These are phyloP conservation scores for Acanthaster planci DNA, from an alignment of 35 echinoderm and acorn worm species.

Conservation along the genomic window DNA sequence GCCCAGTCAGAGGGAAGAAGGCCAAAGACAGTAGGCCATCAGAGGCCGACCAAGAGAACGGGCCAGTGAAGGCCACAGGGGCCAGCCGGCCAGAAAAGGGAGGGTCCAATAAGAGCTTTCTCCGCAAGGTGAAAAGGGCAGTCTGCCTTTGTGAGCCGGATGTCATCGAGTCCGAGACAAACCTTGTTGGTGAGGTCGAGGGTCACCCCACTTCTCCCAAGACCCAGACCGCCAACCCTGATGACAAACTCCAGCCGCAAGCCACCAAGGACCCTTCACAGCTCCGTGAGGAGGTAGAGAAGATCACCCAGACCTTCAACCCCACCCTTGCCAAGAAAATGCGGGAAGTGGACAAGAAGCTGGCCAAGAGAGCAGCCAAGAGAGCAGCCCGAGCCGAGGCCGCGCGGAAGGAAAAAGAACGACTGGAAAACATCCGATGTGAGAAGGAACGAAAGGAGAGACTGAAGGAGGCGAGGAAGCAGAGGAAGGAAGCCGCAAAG, in stretches of 20 bases:
- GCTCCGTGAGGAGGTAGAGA: no score
- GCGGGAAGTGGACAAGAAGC: background rate
- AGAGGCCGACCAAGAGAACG: no score
- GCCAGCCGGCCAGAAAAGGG: background rate
- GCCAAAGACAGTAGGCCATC: background rate
- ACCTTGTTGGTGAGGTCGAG: background rate
- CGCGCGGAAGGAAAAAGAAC: background rate
- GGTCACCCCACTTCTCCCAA: background rate
- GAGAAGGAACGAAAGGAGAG: background rate
- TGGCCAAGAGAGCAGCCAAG: background rate
- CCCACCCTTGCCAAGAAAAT: no score
- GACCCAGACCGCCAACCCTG: background rate
- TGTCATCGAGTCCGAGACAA: background rate
- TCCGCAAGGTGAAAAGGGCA: background rate
- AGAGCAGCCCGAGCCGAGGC: background rate
- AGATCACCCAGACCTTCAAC: no score
- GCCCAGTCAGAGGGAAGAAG: background rate
- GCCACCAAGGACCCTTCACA: no score
- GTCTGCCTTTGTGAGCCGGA: background rate
- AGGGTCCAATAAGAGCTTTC: background rate
- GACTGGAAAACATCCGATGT: background rate
- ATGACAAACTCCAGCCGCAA: background rate
- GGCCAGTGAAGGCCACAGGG: background rate
- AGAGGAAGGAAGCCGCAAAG: background rate
- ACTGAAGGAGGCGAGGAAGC: background rate